These are phyloP conservation scores for Zaprionus inermis DNA, from an alignment of 1,140 invertebrate species.

Conservation along the genomic window DNA sequence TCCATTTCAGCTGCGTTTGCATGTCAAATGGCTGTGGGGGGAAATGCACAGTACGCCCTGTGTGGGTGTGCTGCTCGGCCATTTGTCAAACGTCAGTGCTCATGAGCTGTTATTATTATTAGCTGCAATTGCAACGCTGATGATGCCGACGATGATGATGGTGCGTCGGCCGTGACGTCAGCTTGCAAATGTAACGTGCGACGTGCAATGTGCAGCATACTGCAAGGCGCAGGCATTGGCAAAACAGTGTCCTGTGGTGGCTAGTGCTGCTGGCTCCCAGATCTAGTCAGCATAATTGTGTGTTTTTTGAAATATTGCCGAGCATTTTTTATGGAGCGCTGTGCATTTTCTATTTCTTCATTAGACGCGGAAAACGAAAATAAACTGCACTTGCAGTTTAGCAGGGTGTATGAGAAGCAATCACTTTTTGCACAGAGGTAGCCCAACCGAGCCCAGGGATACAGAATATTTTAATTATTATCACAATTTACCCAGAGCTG, in stretches of 20 bases:
- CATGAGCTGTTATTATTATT: slow-evolving; percentile 81
- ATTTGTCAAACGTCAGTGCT: slow-evolving; percentile 80
- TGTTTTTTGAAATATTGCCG: slow-evolving; percentile 61
- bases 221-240: slow-evolving; percentile 11
- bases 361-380: slow-evolving; percentile 53
- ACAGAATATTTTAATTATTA: not conserved
- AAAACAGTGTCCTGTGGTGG: not conserved
- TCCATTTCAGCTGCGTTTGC: slow-evolving; percentile 54
- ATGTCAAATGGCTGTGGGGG: slow-evolving; percentile 65
- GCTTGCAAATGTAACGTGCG: slow-evolving; percentile 16
- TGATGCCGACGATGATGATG: slow-evolving; percentile 51
- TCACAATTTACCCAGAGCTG: not conserved
- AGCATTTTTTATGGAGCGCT: slow-evolving; percentile 73
- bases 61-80: slow-evolving; percentile 9
- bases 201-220: slow-evolving; percentile 12
- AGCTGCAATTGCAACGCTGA: slow-evolving; percentile 59
- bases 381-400: slow-evolving; percentile 49
- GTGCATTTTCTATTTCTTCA: slow-evolving; percentile 80
- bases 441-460: not conserved
- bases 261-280: slow-evolving; percentile 28
- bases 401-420: slow-evolving; percentile 2
- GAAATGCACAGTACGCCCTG: not conserved
- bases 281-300: slow-evolving; percentile 69
- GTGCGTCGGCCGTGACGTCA: slow-evolving; percentile 23
- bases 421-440: slow-evolving; percentile 4